A percentile compares a stretch with the other conserved stretches of the same genome.
Conservation (phyloP, 2,113 vertebrate species). For the Macroglossus sobrinus region DNA sequence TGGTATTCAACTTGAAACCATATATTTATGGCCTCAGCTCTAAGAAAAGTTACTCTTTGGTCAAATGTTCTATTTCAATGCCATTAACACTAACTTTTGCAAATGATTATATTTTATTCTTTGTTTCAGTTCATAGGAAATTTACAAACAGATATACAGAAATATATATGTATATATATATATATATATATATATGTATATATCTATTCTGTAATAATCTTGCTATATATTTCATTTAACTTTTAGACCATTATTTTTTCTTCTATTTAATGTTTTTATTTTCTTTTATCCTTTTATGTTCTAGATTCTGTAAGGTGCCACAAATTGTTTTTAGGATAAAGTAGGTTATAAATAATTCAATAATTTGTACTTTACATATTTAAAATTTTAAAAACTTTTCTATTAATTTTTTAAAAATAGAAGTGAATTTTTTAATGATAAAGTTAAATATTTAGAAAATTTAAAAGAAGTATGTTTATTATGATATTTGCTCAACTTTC, state of each 20-base stretch:
- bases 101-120: background rate
- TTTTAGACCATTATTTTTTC: background rate
- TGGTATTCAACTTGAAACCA: background rate
- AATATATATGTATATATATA: background rate
- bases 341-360: background rate
- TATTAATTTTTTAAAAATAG: background rate
- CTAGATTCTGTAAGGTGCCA: background rate
- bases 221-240: background rate
- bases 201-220: background rate
- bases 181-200: too few species aligned
- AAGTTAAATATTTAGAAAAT: conserved; percentile 1
- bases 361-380: background rate
- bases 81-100: background rate
- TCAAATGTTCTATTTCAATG: background rate
- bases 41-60: background rate
- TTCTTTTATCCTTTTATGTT: background rate
- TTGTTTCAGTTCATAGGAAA: background rate
- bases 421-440: background rate
- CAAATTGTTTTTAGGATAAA: background rate
- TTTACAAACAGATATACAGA: background rate
- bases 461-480: background rate
- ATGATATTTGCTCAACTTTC: background rate
- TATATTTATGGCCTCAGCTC: background rate
- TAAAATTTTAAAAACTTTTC: background rate
- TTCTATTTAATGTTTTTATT: background rate